A percentile compares a stretch with the other conserved stretches of the same genome.
phyloP scores from a whole-genome alignment of 2,888 invertebrate genomes.

The Gandaritis pyraliata region DNA sequence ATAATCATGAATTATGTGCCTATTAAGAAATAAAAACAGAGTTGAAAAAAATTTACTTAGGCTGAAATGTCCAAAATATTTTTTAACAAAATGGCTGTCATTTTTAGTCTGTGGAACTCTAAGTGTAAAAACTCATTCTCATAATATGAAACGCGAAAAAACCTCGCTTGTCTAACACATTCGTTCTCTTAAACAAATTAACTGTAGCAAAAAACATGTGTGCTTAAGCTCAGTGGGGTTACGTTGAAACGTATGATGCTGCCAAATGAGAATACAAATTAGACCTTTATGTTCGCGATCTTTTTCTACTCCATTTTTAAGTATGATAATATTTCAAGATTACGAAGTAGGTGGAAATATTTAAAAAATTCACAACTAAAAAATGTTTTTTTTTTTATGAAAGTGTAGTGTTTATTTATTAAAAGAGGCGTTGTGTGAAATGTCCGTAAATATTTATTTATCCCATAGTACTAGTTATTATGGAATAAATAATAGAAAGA shows the following conservation, averaged over 20 bases:
- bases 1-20: too few relatives aligned
- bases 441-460: too few relatives aligned
- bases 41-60: too few relatives aligned
- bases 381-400: too few relatives aligned
- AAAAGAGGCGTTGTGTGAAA: too few relatives aligned
- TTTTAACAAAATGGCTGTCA: not conserved
- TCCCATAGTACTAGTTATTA: too few relatives aligned
- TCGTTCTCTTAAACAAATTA: conserved; percentile 67
- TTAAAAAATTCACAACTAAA: too few relatives aligned
- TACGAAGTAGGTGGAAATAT: too few relatives aligned
- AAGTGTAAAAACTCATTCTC: conserved; percentile 46
- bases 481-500: too few relatives aligned
- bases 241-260: not conserved
- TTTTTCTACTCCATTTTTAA: not conserved
- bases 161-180: conserved; percentile 61
- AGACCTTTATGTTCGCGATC: not conserved
- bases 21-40: too few relatives aligned
- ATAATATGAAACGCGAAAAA: conserved; percentile 53
- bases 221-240: not conserved
- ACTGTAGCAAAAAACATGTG: conserved; percentile 52
- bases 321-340: not conserved
- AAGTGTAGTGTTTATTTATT: too few relatives aligned
- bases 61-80: too few relatives aligned
- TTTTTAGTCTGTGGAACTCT: not conserved
- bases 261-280: conserved; percentile 10